These are phyloP conservation scores for Yponomeuta plumbellus DNA, from an alignment of 2,888 invertebrate species.

Conservation along the genomic window DNA sequence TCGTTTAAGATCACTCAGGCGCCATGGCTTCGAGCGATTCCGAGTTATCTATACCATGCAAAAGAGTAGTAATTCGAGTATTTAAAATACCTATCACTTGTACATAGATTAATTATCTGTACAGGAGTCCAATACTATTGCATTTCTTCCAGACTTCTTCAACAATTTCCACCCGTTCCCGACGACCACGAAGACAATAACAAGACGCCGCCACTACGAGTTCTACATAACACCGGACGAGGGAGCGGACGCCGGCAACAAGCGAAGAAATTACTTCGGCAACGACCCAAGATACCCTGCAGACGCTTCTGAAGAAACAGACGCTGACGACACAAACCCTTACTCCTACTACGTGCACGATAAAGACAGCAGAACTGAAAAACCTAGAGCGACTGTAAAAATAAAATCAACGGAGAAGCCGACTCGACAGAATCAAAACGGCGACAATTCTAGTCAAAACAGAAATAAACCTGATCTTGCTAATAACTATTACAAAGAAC, in stretches of 20 bases:
- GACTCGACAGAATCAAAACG: conserved; percentile 9
- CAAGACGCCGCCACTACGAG: conserved; percentile 17
- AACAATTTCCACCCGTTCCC: conserved; percentile 42
- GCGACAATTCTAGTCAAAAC: conserved; percentile 10
- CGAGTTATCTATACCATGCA: too few species aligned
- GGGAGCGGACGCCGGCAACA: conserved; percentile 17
- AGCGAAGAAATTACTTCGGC: conserved; percentile 15
- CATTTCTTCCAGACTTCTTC: conserved; percentile 42
- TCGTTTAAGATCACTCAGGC: too few species aligned
- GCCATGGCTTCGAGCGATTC: too few species aligned
- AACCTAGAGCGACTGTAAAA: neutral
- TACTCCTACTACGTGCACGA: neutral
- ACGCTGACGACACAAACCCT: neutral
- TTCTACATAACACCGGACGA: conserved; percentile 20
- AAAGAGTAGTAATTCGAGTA: too few species aligned
- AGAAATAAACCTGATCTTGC: neutral
- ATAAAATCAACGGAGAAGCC: neutral
- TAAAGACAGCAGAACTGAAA: neutral
- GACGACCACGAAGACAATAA: conserved; percentile 26
- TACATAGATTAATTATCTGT: too few species aligned
- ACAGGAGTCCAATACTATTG: too few species aligned
- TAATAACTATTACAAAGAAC: conserved; percentile 7
- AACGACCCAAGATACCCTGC: neutral
- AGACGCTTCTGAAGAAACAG: neutral
- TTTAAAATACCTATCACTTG: too few species aligned